Evolutionary conservation across 2,113 vertebrate species (phyloP).

Genomic region (Dolichallabes microphthalmus): DNA sequence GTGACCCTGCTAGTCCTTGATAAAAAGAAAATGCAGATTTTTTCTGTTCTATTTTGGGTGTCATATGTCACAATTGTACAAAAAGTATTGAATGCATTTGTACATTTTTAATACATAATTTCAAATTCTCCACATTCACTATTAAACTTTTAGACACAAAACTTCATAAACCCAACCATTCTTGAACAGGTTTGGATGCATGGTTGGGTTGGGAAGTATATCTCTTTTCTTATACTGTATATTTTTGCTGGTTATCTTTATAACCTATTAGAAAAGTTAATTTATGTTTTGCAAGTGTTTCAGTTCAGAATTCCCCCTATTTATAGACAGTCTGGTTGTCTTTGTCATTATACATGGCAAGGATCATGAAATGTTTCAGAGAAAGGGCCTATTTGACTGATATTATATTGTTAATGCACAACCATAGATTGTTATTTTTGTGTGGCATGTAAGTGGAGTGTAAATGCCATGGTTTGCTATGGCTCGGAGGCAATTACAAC

Average conservation of each 20-base stretch:
- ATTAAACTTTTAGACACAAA: not conserved
- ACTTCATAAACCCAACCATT: not conserved
- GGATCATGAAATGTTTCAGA: not conserved
- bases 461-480: not conserved
- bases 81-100: not conserved
- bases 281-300: not conserved
- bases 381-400: not conserved
- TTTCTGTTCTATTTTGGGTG: not conserved
- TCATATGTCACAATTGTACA: too few relatives aligned
- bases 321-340: not conserved
- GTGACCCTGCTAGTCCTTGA: not conserved
- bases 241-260: not conserved
- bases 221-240: not conserved
- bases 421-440: not conserved
- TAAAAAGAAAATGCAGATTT: not conserved
- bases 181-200: not conserved
- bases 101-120: not conserved
- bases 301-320: not conserved
- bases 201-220: not conserved
- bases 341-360: not conserved
- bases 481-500: not conserved
- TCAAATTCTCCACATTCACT: not conserved
- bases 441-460: not conserved
- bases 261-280: not conserved
- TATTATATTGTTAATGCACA: not conserved